Conservation (phyloP, 2,888 invertebrate species). For the Drosophila cyrtoloma region DNA sequence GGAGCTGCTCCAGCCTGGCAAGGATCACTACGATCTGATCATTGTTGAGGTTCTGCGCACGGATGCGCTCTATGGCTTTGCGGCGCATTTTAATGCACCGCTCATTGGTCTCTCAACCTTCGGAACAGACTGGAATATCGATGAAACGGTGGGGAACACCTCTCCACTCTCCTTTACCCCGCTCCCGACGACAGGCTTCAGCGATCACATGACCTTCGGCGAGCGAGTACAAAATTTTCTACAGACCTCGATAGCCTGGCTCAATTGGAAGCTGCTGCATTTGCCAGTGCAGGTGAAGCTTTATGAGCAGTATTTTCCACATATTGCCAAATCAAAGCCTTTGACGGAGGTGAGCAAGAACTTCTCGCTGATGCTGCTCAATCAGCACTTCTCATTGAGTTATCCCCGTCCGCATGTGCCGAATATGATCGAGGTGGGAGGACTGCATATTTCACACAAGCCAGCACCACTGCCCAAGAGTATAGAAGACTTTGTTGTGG, state of each 20-base stretch:
- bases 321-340: slow-evolving; percentile 50
- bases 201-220: slow-evolving; percentile 83
- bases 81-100: slow-evolving; percentile 79
- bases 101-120: slow-evolving; percentile 77
- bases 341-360: slow-evolving; percentile 67
- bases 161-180: slow-evolving; percentile 81
- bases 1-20: slow-evolving; percentile 68
- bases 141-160: slow-evolving; percentile 78
- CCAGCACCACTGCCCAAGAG: slow-evolving; percentile 77
- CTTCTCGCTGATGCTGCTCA: slow-evolving; percentile 80
- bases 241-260: slow-evolving; percentile 59
- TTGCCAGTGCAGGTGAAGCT: slow-evolving; percentile 65
- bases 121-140: slow-evolving; percentile 76
- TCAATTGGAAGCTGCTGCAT: slow-evolving; percentile 61
- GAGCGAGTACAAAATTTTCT: slow-evolving; percentile 81
- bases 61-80: slow-evolving; percentile 83
- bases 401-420: slow-evolving; percentile 82
- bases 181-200: slow-evolving; percentile 63
- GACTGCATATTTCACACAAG: slow-evolving; percentile 81
- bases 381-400: slow-evolving; percentile 82
- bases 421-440: slow-evolving; percentile 84
- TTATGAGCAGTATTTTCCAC: slow-evolving; percentile 67
- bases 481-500: slow-evolving; percentile 83
- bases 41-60: slow-evolving; percentile 79
- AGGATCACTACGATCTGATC: slow-evolving; percentile 81